Evolutionary conservation across 2,113 vertebrate species (phyloP).

Genomic region (Anser cygnoides): DNA sequence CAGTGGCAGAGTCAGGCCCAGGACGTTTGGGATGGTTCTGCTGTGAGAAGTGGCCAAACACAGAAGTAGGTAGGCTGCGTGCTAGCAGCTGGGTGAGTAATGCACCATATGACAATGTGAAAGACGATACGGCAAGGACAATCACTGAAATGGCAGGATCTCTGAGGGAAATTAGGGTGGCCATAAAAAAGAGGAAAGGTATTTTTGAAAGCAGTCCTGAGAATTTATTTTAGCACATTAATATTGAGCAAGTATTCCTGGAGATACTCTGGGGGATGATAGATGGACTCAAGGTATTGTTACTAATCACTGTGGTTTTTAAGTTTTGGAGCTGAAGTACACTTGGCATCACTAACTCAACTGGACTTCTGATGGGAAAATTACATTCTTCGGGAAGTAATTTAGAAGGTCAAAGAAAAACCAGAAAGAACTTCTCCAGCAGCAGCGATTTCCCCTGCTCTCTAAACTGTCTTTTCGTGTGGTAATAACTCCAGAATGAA

Average conservation of each 20-base stretch:
- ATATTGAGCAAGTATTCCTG: constrained; percentile 53
- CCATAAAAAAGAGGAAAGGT: background rate
- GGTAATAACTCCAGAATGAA: constrained; percentile 55
- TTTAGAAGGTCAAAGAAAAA: constrained; percentile 58
- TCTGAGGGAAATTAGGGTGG: background rate
- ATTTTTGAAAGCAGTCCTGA: constrained; percentile 38
- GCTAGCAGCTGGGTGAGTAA: background rate
- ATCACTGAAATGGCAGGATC: constrained; percentile 8
- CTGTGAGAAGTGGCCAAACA: background rate
- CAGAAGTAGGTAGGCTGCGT: background rate
- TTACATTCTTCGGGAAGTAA: constrained; percentile 57
- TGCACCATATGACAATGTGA: background rate
- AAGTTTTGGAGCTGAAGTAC: constrained; percentile 3
- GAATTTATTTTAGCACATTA: constrained; percentile 48
- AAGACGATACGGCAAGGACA: background rate
- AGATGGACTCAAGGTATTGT: constrained; percentile 48
- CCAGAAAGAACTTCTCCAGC: constrained; percentile 50
- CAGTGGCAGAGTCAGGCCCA: background rate
- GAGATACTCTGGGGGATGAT: constrained; percentile 48
- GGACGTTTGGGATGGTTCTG: background rate
- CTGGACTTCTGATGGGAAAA: constrained; percentile 65
- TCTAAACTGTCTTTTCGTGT: constrained; percentile 40
- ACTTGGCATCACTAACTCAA: constrained; percentile 24
- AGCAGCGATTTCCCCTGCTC: background rate
- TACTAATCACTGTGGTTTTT: constrained; percentile 56